Evolutionary conservation across 2,797 vertebrate species (phyloP).

Genomic region (Lutra lutra): DNA sequence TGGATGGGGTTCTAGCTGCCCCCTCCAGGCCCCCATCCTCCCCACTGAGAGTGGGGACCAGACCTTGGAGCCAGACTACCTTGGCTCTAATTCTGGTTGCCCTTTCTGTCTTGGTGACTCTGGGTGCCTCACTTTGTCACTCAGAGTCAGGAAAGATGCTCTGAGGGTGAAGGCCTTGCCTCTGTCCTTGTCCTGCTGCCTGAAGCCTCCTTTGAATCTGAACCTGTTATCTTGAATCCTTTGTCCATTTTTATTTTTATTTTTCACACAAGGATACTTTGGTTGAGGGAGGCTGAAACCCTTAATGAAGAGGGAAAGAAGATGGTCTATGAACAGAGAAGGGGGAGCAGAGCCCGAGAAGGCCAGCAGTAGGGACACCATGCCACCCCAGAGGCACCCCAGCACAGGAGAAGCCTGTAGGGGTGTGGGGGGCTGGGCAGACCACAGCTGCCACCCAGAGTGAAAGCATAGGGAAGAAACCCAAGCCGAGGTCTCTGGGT

Average conservation of each 20-base stretch:
- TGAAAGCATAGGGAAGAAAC: background rate
- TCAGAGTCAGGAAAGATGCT: background rate
- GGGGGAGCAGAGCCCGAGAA: background rate
- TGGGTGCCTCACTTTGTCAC: rapidly evolving
- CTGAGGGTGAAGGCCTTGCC: rapidly evolving
- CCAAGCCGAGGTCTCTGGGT: rapidly evolving
- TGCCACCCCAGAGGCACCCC: background rate
- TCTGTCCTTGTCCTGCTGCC: background rate
- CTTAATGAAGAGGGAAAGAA: background rate
- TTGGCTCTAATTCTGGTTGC: background rate
- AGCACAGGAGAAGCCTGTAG: background rate
- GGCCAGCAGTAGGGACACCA: background rate
- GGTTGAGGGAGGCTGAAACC: no score
- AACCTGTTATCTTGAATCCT: background rate
- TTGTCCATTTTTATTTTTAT: background rate
- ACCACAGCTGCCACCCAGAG: background rate
- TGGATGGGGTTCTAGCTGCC: rapidly evolving
- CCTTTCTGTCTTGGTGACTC: background rate
- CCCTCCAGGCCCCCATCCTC: background rate
- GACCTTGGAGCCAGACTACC: background rate
- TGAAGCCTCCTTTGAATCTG: background rate
- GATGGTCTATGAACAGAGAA: background rate
- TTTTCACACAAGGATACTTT: background rate
- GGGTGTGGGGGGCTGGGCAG: background rate
- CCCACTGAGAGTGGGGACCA: background rate